Evolutionary conservation across 2,797 vertebrate species (phyloP).

Genomic region (Sandelia bainsii): DNA sequence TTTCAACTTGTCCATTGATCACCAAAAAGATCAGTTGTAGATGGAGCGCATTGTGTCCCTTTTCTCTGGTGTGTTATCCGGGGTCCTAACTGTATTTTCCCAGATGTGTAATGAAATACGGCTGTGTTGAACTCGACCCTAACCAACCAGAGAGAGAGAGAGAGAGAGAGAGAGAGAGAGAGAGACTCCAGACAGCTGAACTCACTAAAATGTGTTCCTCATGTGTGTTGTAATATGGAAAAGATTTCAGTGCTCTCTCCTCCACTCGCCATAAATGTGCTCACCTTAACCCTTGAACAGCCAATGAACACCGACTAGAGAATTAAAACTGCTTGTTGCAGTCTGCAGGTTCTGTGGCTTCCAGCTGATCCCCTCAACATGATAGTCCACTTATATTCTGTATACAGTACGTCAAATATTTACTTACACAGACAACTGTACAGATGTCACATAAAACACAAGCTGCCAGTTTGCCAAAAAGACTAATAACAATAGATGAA

Average conservation of each 20-base stretch:
- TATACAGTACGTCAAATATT: not conserved
- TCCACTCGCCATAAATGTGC: slow-evolving; percentile 61
- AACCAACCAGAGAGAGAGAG: slow-evolving; percentile 53
- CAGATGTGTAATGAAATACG: slow-evolving; percentile 86
- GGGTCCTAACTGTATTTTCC: slow-evolving; percentile 71
- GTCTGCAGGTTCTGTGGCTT: not conserved
- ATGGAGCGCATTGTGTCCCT: slow-evolving; percentile 47
- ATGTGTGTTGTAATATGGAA: slow-evolving; percentile 87
- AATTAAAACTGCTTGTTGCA: too few species aligned
- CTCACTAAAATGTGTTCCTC: slow-evolving; percentile 85
- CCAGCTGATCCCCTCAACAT: too few species aligned
- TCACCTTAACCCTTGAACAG: slow-evolving; percentile 78
- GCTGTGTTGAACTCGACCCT: slow-evolving; percentile 70
- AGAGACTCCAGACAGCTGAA: slow-evolving; percentile 84
- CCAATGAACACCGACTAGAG: slow-evolving; percentile 13
- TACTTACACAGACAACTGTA: not conserved
- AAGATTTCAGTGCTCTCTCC: slow-evolving; percentile 77
- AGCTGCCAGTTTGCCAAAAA: not conserved
- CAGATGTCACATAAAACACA: not conserved
- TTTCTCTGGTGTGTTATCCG: slow-evolving; percentile 58
- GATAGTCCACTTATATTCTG: not conserved
- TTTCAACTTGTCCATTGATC: slow-evolving; percentile 7
- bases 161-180: slow-evolving; percentile 62
- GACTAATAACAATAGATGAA: too few species aligned
- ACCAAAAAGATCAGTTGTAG: slow-evolving; percentile 16